Percentiles rank a stretch among this genome's conserved stretches.
Evolutionary conservation across 2,888 invertebrate genomes (phyloP).

Genomic region (Halocaridina rubra): DNA sequence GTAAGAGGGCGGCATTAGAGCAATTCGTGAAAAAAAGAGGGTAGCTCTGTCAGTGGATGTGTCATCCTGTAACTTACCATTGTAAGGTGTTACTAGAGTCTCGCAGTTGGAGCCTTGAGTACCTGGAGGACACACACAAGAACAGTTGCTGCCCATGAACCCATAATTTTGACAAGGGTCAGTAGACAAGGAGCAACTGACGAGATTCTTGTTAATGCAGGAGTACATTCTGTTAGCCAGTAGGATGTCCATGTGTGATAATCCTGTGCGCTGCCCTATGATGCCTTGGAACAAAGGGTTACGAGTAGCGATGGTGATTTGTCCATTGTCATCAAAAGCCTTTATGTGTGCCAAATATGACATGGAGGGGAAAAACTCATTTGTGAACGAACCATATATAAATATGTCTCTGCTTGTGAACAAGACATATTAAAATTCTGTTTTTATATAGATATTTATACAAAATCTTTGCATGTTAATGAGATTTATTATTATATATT

Average conservation of each 20-base stretch:
- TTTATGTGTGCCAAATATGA: no score
- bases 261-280: neutral
- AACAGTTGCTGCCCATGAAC: neutral
- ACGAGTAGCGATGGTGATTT: neutral
- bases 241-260: neutral
- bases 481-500: no score
- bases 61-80: neutral
- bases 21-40: no score
- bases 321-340: neutral
- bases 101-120: neutral
- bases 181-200: neutral
- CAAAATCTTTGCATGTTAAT: no score
- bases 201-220: neutral
- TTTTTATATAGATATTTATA: no score
- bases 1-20: no score
- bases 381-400: no score
- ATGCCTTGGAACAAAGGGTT: neutral
- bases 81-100: neutral
- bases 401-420: no score
- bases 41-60: no score
- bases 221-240: neutral
- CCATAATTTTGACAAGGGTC: neutral
- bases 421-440: no score
- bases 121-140: neutral
- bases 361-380: no score